Base-by-base conservation (phyloP, 2,113 vertebrate species). In the Eulacestoma nigropectus region DNA sequence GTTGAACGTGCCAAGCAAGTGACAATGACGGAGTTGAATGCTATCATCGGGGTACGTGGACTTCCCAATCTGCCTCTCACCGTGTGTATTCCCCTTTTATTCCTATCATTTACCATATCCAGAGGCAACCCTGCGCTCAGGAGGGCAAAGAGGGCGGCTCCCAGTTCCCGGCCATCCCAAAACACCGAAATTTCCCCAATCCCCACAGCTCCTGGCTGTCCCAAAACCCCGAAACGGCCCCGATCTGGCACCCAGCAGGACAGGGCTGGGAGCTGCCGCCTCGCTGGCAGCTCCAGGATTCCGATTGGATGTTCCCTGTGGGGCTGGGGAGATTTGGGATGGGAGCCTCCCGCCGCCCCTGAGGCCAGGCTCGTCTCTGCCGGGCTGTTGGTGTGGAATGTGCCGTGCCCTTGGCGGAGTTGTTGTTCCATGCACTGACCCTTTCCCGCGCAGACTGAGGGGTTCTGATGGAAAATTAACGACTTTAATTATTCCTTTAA, bases 21-120 rank as follows among this genome's bases (percentile, higher is more conserved):
- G 98, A 99, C 99, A 52, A 99, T 99, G 99, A 99, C 99, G 16
- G 99, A 99, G 98, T 97, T 99, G 98, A 99, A 99, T 98, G 99
- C 99, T 97, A 99, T 99, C 99, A 99, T 99, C 98, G 99, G 99
- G 99, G 99, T 99, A 99, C 99, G 99, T 99, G 99, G 99, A 99
- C 99, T 99, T 99, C 99, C 99, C 98, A 99, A 97, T 99, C 99
- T 99, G 98, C 99, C 99, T 98, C 98, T 99, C 96, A 99, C 99
- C 98, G 99, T 99, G 99, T 99, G 99, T 99, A 99, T 99, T 99
- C 97, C 99, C 98, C 98, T 99, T 98, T 99, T 99, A 98, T 98
- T 99, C 97, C 98, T 99, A 83, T 98, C 97, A 98, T 98, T 98
- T 98, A 95, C 96, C 97, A 35, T 94, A 89, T 96, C 64, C 97